A percentile compares a stretch with the other conserved stretches of the same genome.
Conservation (phyloP, 2,113 vertebrate genomes). For the Podocnemis expansa region DNA sequence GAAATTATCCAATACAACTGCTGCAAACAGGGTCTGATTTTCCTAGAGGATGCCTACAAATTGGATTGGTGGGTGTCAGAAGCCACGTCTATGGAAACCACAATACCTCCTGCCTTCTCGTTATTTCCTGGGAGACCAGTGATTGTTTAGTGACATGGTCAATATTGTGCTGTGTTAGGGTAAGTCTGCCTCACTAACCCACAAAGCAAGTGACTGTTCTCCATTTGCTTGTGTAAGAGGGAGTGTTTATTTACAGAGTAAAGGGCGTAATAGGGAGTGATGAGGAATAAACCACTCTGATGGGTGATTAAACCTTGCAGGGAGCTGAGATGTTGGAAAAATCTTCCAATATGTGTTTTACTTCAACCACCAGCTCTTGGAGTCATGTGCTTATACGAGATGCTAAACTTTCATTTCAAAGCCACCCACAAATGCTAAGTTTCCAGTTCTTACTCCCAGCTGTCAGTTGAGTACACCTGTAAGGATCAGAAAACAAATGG, state of each 20-base stretch:
- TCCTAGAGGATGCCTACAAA: background rate
- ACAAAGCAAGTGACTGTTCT: background rate
- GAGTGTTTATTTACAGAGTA: background rate
- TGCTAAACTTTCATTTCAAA: too few relatives aligned
- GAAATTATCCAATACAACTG: background rate
- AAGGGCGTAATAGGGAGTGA: background rate
- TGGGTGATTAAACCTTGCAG: background rate
- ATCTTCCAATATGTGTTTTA: background rate
- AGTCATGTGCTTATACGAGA: too few relatives aligned
- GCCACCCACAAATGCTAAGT: too few relatives aligned
- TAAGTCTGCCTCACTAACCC: background rate
- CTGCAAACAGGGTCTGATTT: rapidly evolving
- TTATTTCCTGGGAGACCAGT: background rate
- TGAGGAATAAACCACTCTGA: slow-evolving; percentile 2
- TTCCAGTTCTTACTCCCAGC: too few relatives aligned
- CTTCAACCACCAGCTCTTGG: background rate
- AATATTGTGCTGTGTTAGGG: background rate
- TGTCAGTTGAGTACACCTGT: too few relatives aligned
- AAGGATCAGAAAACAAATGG: too few relatives aligned
- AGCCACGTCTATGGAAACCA: background rate
- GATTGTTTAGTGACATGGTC: background rate
- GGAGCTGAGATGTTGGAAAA: background rate
- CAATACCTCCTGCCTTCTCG: background rate
- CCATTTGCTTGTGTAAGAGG: background rate
- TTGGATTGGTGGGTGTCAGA: background rate